Evolutionary conservation across 2,888 invertebrate genomes (phyloP), one percentile per base, ranked within the genome.

Genomic region (Galerucella nymphaeae): DNA sequence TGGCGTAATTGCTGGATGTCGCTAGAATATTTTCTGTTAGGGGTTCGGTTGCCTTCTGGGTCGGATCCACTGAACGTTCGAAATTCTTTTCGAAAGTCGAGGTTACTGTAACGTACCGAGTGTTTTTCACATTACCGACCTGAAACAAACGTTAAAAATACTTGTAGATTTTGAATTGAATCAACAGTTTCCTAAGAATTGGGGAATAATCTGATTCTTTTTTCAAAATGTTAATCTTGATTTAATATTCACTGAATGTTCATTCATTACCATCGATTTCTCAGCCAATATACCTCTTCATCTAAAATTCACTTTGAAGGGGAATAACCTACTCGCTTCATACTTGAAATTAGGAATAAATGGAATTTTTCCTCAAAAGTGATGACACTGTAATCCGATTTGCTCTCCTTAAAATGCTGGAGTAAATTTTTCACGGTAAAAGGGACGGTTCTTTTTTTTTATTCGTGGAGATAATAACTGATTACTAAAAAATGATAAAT

Each of bases 11-110:
- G 71, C 89, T 89, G 18, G 92, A 90, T 30, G 94, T 93, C 65
- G 93, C 94, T 80, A 96, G 88, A 85, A 96, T 95, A 83, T 96
- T 96, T 89, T 96, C 96, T 20, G 95, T 94, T 79, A 95, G 88
- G 64, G 95, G 95, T 83, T 94, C 95, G 73, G 91, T 91, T 75
- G 89, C 90, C 77, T 91, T 79, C 74, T 89, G 85, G 72, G 88
- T 86, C 72, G 88, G 88, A 53, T 88, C 87, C 76, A 89, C 85
- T 20, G 90, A 89, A 58, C 90, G 90, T 80, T 91, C 91, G 74
- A 96, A 89, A 68, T 91, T 91, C 86, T 94, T 95, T 85, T 95
- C 94, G 81, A 93, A 90, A 1, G 96, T 96, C 8, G 95, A 94
- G 1, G 96, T 96, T 2, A 96, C 93, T 1, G 96, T 96, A 74